A percentile compares a stretch with the other conserved stretches of the same genome.
Conservation (phyloP, 2,888 invertebrate genomes). For the Slavum lentiscoides region DNA sequence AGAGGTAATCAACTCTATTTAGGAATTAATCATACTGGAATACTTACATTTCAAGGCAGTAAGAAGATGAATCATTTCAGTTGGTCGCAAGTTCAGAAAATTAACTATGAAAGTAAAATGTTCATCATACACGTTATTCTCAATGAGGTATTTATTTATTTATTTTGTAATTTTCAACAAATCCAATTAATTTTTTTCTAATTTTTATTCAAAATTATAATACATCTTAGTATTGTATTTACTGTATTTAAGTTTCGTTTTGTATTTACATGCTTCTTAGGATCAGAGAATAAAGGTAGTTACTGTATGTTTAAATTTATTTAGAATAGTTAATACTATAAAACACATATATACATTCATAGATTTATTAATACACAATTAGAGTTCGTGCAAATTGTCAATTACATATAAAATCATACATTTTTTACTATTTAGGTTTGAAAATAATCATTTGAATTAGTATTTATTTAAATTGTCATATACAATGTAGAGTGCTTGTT, state of each 20-base stretch:
- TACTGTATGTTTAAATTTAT: slow-evolving; percentile 42
- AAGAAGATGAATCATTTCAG: slow-evolving; percentile 92
- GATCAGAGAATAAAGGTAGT: slow-evolving; percentile 64
- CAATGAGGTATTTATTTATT: slow-evolving; percentile 81
- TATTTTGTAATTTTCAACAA: neutral
- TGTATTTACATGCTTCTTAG: slow-evolving; percentile 57
- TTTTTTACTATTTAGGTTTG: too few species aligned
- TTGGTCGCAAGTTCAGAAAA: slow-evolving; percentile 93
- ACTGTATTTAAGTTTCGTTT: slow-evolving; percentile 26
- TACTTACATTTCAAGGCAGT: slow-evolving; percentile 91
- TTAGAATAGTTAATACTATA: slow-evolving; percentile 31
- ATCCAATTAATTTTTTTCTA: slow-evolving; percentile 11
- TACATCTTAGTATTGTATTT: slow-evolving; percentile 34
- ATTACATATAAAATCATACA: neutral
- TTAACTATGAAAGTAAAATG: slow-evolving; percentile 97
- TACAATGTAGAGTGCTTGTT: too few species aligned
- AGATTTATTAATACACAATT: neutral
- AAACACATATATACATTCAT: neutral
- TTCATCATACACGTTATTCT: slow-evolving; percentile 92
- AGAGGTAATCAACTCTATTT: slow-evolving; percentile 88
- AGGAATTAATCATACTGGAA: slow-evolving; percentile 93
- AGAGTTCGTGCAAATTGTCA: neutral
- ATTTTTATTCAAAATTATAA: slow-evolving; percentile 14
- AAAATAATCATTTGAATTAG: too few species aligned
- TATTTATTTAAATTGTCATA: too few species aligned